Evolutionary conservation across 2,113 vertebrate genomes (phyloP).

Genomic region (Hydropotes inermis): DNA sequence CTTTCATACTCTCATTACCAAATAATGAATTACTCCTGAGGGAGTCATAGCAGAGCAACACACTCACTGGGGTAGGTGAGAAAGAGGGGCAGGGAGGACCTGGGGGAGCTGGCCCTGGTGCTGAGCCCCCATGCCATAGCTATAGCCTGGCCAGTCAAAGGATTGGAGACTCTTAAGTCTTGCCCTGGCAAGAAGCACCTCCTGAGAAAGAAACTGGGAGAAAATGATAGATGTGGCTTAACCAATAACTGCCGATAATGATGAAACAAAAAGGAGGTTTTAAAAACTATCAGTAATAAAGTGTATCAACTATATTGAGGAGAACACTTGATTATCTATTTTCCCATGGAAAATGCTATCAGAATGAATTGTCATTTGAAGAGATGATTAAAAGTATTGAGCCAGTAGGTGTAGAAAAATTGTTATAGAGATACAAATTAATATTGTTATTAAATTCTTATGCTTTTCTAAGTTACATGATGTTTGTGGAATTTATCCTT

Average conservation of each 20-base stretch:
- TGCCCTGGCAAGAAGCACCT: not conserved
- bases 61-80: not conserved
- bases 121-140: no score
- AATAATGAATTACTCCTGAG: not conserved
- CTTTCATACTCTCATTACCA: not conserved
- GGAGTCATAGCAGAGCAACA: not conserved
- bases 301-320: not conserved
- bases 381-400: not conserved
- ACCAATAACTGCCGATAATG: not conserved
- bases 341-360: not conserved
- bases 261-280: not conserved
- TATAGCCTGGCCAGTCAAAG: not conserved
- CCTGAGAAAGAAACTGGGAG: not conserved
- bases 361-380: constrained; percentile 1
- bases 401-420: not conserved
- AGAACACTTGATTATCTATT: not conserved
- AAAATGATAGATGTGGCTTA: not conserved
- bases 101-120: not conserved
- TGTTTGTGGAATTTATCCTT: not conserved
- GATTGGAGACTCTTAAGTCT: not conserved
- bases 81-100: not conserved
- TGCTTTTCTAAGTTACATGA: not conserved
- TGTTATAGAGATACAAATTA: not conserved
- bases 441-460: not conserved
- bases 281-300: not conserved